These are phyloP conservation scores for Eupsilia transversa DNA, from an alignment of 2,888 invertebrate genomes.

Conservation along the genomic window DNA sequence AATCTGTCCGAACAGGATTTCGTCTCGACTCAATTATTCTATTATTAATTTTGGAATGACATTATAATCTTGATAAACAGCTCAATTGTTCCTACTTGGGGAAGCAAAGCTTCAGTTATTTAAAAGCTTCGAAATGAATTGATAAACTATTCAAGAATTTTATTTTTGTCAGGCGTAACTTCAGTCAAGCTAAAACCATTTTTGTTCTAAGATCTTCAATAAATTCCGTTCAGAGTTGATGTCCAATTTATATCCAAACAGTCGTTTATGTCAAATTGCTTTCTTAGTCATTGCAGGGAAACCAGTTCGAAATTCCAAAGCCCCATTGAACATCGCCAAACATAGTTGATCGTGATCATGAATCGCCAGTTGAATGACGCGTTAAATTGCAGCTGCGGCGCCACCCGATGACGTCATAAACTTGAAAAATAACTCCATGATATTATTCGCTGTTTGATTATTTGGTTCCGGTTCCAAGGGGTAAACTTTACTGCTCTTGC, in stretches of 20 bases:
- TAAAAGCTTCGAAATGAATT: background rate
- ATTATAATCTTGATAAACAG: slow-evolving; percentile 57
- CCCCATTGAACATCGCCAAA: slow-evolving; percentile 37
- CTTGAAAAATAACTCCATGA: slow-evolving; percentile 55
- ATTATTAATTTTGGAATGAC: slow-evolving; percentile 61
- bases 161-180: background rate
- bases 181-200: background rate
- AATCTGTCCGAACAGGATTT: slow-evolving; percentile 73
- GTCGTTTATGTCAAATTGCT: slow-evolving; percentile 21
- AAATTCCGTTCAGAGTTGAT: too few species aligned
- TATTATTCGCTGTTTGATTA: slow-evolving; percentile 62
- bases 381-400: slow-evolving; percentile 65
- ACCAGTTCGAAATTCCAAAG: slow-evolving; percentile 23
- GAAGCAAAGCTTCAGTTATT: background rate
- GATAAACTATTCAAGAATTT: background rate
- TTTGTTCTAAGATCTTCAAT: background rate
- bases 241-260: background rate
- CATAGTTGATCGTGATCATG: slow-evolving; percentile 58
- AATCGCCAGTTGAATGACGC: slow-evolving; percentile 65
- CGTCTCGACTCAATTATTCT: slow-evolving; percentile 68
- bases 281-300: slow-evolving; percentile 3
- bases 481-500: slow-evolving; percentile 51
- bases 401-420: slow-evolving; percentile 65
- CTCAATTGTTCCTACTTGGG: slow-evolving; percentile 39
- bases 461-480: slow-evolving; percentile 56